Evolutionary conservation across 2,797 vertebrate species (phyloP).

Genomic region (Cottoperca gobio): DNA sequence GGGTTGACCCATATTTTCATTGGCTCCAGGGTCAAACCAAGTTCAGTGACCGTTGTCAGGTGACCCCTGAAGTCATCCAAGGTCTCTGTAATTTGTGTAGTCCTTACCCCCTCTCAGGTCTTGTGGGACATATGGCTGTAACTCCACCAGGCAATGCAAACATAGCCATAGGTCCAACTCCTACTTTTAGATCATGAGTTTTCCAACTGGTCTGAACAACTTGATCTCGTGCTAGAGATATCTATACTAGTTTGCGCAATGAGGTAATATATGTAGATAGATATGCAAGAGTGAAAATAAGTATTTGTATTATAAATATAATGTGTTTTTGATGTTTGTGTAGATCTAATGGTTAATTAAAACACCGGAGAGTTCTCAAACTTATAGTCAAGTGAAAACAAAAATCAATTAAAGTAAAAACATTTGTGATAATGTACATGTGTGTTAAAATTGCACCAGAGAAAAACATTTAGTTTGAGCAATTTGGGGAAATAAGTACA

Average conservation of each 20-base stretch:
- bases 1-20: conserved; percentile 24
- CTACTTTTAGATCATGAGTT: background rate
- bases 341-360: background rate
- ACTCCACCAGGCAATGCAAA: conserved; percentile 6
- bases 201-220: background rate
- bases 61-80: conserved; percentile 47
- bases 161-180: background rate
- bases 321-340: background rate
- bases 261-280: background rate
- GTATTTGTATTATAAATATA: background rate
- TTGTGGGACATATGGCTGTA: conserved; percentile 23
- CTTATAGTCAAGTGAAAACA: background rate
- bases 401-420: background rate
- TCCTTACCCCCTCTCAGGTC: conserved; percentile 8
- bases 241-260: background rate
- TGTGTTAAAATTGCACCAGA: background rate
- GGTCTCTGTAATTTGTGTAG: conserved; percentile 33
- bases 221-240: background rate
- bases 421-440: background rate
- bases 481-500: background rate
- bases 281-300: background rate
- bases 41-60: conserved; percentile 51
- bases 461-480: background rate
- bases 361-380: background rate
- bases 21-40: conserved; percentile 45